A percentile compares a stretch with the other conserved stretches of the same genome.
These are phyloP conservation scores for Sericinus montela DNA, from an alignment of 2,888 invertebrate genomes.

Conservation along the genomic window DNA sequence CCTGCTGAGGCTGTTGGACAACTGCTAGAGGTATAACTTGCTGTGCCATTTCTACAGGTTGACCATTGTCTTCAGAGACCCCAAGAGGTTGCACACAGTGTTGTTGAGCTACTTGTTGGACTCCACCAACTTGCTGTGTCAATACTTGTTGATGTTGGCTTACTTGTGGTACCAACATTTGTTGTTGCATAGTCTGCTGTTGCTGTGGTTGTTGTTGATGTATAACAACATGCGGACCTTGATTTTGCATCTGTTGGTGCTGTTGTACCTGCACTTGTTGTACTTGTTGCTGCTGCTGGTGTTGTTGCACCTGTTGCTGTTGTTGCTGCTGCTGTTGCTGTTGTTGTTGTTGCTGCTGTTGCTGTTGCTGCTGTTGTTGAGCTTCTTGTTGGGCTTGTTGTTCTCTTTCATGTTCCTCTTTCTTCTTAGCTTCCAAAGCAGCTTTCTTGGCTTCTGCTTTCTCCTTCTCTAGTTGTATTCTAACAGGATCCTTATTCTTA, in stretches of 20 bases:
- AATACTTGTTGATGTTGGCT: conserved; percentile 74
- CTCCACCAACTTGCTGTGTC: conserved; percentile 60
- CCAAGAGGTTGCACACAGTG: conserved; percentile 73
- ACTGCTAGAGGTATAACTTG: conserved; percentile 83
- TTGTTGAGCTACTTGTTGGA: conserved; percentile 67
- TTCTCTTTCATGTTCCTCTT: conserved; percentile 68
- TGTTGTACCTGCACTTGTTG: conserved; percentile 59
- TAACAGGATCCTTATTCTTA: conserved; percentile 72
- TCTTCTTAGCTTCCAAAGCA: conserved; percentile 72
- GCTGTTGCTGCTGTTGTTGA: conserved; percentile 51
- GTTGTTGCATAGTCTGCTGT: conserved; percentile 63
- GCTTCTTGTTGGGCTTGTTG: conserved; percentile 57
- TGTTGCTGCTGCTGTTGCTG: conserved; percentile 62
- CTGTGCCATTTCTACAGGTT: conserved; percentile 81
- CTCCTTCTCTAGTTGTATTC: conserved; percentile 71
- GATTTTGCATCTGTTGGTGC: conserved; percentile 54
- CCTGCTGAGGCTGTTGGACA: conserved; percentile 81
- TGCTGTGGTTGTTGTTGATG: conserved; percentile 60
- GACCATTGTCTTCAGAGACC: conserved; percentile 68
- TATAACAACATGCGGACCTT: conserved; percentile 54
- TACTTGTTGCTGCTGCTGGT: conserved; percentile 64
- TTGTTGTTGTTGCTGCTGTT: conserved; percentile 49
- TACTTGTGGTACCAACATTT: conserved; percentile 72
- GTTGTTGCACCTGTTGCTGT: conserved; percentile 62
- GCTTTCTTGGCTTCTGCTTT: conserved; percentile 74